phyloP scores from a whole-genome alignment of 2,797 vertebrate genomes.

The Anguilla obscura region DNA sequence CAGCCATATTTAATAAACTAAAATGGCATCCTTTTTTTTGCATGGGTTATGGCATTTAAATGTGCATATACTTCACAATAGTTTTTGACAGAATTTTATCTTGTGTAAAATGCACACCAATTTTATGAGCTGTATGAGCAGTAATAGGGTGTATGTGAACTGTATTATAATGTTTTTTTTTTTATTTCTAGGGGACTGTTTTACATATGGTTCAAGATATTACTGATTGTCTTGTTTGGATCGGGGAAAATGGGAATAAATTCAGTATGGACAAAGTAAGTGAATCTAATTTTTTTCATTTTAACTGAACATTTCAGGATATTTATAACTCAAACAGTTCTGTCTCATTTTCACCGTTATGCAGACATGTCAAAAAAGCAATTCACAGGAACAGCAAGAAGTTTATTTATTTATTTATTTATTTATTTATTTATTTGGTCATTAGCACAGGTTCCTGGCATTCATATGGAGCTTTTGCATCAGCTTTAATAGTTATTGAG shows the following conservation, averaged over 20 bases:
- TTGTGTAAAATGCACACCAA: background rate
- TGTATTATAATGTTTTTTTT: background rate
- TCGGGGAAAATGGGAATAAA: background rate
- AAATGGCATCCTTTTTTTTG: background rate
- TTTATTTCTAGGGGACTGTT: slow-evolving; percentile 10
- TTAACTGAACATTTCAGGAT: background rate
- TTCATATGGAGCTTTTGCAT: background rate
- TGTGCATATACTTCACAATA: background rate
- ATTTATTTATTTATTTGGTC: too few relatives aligned
- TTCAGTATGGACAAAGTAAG: slow-evolving; percentile 30
- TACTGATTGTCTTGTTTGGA: slow-evolving; percentile 16
- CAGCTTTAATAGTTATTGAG: background rate
- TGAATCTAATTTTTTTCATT: background rate
- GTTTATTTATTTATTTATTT: too few relatives aligned
- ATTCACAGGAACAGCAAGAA: too few relatives aligned
- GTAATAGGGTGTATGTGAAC: background rate
- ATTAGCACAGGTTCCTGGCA: background rate
- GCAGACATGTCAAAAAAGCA: too few relatives aligned
- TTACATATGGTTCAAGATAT: slow-evolving; percentile 35
- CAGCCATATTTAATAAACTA: background rate
- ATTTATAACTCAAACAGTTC: background rate
- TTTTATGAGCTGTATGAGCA: background rate
- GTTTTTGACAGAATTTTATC: background rate
- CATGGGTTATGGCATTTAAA: background rate
- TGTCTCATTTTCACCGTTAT: too few relatives aligned